These are phyloP conservation scores for Idaea dimidiata DNA, from an alignment of 2,888 invertebrate species.

Conservation along the genomic window DNA sequence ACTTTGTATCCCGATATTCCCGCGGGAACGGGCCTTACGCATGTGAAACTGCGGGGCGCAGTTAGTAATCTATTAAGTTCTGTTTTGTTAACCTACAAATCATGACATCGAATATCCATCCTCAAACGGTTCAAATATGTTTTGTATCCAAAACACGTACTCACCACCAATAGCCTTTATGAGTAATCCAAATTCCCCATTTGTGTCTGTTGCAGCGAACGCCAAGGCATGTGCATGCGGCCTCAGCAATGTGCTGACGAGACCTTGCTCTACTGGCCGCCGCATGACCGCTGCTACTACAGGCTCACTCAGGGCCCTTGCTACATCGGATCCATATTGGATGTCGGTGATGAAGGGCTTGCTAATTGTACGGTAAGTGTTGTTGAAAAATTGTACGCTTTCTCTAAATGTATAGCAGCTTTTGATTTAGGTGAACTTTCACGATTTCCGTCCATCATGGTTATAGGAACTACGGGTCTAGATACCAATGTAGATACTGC, in stretches of 20 bases:
- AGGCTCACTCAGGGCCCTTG: conserved; percentile 88
- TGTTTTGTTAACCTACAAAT: background rate
- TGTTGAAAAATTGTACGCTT: background rate
- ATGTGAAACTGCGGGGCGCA: no score
- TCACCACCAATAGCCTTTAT: background rate
- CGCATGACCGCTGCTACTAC: conserved; percentile 87
- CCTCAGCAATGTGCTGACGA: conserved; percentile 83
- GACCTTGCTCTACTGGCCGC: conserved; percentile 88
- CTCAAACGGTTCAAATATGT: background rate
- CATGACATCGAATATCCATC: background rate
- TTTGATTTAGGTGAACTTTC: background rate
- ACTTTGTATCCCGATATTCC: no score
- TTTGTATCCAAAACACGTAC: background rate
- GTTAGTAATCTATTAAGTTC: no score
- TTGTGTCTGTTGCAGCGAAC: conserved; percentile 70
- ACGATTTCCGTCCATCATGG: no score
- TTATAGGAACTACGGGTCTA: no score
- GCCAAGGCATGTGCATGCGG: conserved; percentile 87
- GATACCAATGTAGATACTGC: no score
- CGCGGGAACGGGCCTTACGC: no score
- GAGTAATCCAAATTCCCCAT: conserved; percentile 19
- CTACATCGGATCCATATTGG: conserved; percentile 85
- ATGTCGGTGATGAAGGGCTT: conserved; percentile 80
- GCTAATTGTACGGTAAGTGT: conserved; percentile 83
- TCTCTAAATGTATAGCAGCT: background rate